Base-by-base conservation (phyloP, 2,113 vertebrate genomes). In the Capricornis sumatraensis region DNA sequence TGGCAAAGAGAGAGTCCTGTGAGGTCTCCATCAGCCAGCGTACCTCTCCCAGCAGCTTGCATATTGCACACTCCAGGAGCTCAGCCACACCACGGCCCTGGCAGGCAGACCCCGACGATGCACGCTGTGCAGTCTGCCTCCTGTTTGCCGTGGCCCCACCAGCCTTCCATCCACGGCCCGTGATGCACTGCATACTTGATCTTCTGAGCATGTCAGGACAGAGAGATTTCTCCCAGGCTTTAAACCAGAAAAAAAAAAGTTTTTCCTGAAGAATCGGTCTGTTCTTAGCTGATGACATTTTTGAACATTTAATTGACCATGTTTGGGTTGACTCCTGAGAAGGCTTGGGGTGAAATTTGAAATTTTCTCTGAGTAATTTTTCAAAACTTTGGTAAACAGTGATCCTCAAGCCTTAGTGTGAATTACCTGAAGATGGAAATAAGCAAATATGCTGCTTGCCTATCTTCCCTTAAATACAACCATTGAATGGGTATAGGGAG, bases 1-100 rank as follows among this genome's bases (percentile, higher is more conserved):
- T 0, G 0, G 27, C 15, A 13, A 52, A 52, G 17, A 30, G 40
- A 52, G 43, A 82, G 47, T 76, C 12, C 21, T 0, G 0, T 47
- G 43, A 16, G 13, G 9, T 91, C 5, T 9, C 10, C 28, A 27
- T 10, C 21, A 67, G 23, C 3, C 33, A 12, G n/a, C 30, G 12
- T 19, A 45, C 7, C 23, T n/a, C 25, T 36, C 33, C 43, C 4
- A 12, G 47, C 28, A 87, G 33, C 58, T 40, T 40, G 36, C 40
- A 21, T n/a, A 28, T 14, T 82, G 89, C 2, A 25, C 9, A 10
- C 27, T 14, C 28, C 0, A 0, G 10, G 3, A 79, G 3, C 15
- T 78, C 36, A 12, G 55, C 14, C n/a, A 11, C 45, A 60, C 9
- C 27, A 40, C 16, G 30, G 25, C 30, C 23, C 45, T 58, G 25